Percentiles rank a stretch among this genome's conserved stretches.
These are phyloP conservation scores for Cydia fagiglandana DNA, from an alignment of 1,140 invertebrate genomes.

Conservation along the genomic window DNA sequence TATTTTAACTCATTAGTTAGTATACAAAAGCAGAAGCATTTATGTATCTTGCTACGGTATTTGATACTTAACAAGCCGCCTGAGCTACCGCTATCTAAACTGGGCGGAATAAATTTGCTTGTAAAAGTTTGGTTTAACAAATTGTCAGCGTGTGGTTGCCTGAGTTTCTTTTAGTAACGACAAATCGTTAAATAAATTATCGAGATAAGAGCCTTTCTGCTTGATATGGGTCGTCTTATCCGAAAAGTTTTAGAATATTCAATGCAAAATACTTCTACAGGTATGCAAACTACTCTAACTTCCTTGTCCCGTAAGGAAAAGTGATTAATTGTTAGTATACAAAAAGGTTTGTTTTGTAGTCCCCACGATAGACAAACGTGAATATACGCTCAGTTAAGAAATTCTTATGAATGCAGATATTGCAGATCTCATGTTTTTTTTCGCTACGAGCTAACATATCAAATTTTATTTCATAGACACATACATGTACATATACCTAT, in stretches of 20 bases:
- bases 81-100: constrained; percentile 14
- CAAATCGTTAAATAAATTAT: constrained; percentile 27
- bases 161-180: background rate
- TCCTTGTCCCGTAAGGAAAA: no score
- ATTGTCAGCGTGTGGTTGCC: constrained; percentile 14
- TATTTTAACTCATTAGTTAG: constrained; percentile 23
- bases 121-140: constrained; percentile 18
- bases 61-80: constrained; percentile 10
- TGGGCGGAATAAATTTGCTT: constrained; percentile 15
- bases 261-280: no score
- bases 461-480: no score
- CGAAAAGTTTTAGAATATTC: background rate
- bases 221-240: background rate
- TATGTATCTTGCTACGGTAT: background rate
- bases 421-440: no score
- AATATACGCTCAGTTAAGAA: no score
- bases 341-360: no score
- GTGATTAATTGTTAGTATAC: background rate
- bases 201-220: background rate
- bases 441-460: no score
- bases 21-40: background rate
- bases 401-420: no score
- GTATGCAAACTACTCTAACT: background rate
- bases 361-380: no score
- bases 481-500: no score